Percentiles rank a stretch among this genome's conserved stretches.
Evolutionary conservation across 2,888 invertebrate species (phyloP).

Genomic region (Aradus depressus): DNA sequence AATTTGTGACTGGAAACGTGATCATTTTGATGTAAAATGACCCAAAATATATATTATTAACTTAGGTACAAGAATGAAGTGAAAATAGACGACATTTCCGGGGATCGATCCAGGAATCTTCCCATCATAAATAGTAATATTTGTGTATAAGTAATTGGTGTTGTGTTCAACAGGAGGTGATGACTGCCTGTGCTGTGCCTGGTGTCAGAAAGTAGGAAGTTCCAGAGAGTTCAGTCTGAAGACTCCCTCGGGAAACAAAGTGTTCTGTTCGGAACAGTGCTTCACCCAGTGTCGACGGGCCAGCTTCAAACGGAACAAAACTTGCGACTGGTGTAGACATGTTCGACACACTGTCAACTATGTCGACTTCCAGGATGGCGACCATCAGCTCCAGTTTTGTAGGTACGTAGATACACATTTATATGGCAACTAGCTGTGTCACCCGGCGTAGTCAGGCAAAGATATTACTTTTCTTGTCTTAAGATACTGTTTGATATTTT

Average conservation of each 20-base stretch:
- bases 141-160: neutral
- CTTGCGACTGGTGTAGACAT: slow-evolving; percentile 89
- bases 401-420: slow-evolving; percentile 31
- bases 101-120: too few species aligned
- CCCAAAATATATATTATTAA: too few species aligned
- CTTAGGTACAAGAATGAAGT: too few species aligned
- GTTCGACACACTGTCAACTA: slow-evolving; percentile 82
- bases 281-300: slow-evolving; percentile 81
- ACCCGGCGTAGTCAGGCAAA: neutral
- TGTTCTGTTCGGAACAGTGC: slow-evolving; percentile 78
- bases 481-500: too few species aligned
- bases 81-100: too few species aligned
- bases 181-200: slow-evolving; percentile 45
- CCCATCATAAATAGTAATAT: too few species aligned
- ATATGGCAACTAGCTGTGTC: neutral
- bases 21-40: too few species aligned
- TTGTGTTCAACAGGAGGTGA: slow-evolving; percentile 22
- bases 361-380: slow-evolving; percentile 84
- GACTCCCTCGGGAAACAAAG: slow-evolving; percentile 39
- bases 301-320: slow-evolving; percentile 80
- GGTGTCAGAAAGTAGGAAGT: slow-evolving; percentile 52
- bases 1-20: too few species aligned
- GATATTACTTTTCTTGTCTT: neutral
- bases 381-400: slow-evolving; percentile 76
- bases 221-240: slow-evolving; percentile 31